Base-by-base conservation (phyloP, 1,140 invertebrate species). In the Drosophila oshimai region DNA sequence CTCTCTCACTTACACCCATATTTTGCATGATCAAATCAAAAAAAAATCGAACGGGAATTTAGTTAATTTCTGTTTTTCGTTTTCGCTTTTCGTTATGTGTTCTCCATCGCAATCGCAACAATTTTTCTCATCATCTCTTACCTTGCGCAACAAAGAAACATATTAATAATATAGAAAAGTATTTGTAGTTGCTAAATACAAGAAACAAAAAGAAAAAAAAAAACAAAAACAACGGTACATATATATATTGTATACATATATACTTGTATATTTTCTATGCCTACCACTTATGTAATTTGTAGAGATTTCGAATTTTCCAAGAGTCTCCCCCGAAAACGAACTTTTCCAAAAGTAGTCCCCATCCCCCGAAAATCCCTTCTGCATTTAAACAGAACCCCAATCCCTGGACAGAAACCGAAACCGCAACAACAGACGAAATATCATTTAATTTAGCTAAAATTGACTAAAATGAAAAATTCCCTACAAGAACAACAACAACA, bases 261-360 rank as follows among this genome's bases (percentile, higher is more conserved):
- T 87, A 87, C 68, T 87, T 87, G 81, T 87, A 87, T 87, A 87
- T 87, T 87, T 87, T 87, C 76, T 87, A 87, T 87, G 81, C 81
- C 81, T 87, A 87, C 75, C 80, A 86, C 80, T 86, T 86, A 84
- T 87, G 81, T 87, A 87, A 86, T 87, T 87, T 87, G 81, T 87
- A 87, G 81, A 83, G 50, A 87, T 77, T 87, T 87, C 60, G 51
- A 87, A 60, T 62, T 80, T 86, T 87, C n/a, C n/a, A n/a, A n/a
- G n/a, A n/a, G n/a, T n/a, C n/a, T 62, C 54, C 50, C 53, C 55
- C 46, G 58, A 64, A 26, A 55, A 54, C 37, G 6, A 12, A 6
- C 50, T 6, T 9, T 10, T 17, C 18, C 15, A 57, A 33, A 46
- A 41, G 24, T 15, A 28, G 12, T 12, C 29, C 47, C 29, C 15